Evolutionary conservation across 2,113 vertebrate species (phyloP).

Genomic region (Tauraco erythrolophus): DNA sequence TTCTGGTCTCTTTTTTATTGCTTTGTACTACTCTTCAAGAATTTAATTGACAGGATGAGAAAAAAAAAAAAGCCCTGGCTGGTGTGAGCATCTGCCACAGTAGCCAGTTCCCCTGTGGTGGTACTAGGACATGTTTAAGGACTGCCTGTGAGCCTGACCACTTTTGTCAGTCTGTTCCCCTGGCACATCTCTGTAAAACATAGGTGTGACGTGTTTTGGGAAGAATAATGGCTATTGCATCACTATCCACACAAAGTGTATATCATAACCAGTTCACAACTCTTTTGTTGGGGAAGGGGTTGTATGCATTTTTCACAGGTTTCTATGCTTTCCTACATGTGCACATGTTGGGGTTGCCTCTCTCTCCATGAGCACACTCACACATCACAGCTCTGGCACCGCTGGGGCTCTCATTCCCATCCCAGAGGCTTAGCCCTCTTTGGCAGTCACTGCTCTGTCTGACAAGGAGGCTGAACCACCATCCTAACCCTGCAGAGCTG

Average conservation of each 20-base stretch:
- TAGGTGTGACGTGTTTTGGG: background rate
- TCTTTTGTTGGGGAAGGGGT: background rate
- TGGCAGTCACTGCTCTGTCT: background rate
- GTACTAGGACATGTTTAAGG: background rate
- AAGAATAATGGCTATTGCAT: background rate
- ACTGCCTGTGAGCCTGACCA: background rate
- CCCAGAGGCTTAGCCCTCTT: background rate
- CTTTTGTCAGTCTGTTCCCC: background rate
- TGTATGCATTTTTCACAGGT: background rate
- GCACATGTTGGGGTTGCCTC: accelerated
- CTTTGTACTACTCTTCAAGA: background rate
- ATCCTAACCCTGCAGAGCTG: background rate
- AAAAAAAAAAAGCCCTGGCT: background rate
- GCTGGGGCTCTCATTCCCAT: background rate
- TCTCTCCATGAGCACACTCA: background rate
- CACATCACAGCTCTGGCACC: accelerated
- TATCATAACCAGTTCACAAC: background rate
- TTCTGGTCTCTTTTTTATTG: background rate
- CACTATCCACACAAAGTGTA: background rate
- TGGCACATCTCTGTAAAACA: background rate
- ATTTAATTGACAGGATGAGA: background rate
- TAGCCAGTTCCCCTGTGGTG: background rate
- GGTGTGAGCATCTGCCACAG: background rate
- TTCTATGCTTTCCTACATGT: background rate
- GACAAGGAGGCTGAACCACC: background rate